phyloP scores from a whole-genome alignment of 1,140 invertebrate genomes.

The Cyphomyrmex costatus region DNA sequence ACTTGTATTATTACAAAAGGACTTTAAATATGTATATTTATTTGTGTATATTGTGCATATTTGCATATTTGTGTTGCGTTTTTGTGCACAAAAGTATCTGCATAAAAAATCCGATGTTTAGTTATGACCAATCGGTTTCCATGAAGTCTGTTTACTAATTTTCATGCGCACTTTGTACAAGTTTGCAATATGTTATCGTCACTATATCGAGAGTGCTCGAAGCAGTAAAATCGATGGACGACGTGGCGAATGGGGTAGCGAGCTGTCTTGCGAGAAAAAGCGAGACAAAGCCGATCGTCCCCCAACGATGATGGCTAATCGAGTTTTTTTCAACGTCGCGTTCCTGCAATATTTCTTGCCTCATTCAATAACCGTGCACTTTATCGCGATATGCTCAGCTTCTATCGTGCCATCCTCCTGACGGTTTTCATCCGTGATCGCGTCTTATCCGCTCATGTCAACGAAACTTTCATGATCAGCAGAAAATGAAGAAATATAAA shows the following conservation, averaged over 20 bases:
- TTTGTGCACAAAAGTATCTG: too few species aligned
- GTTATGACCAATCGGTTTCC: not conserved
- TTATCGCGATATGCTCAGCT: slow-evolving; percentile 8
- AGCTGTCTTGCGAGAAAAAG: slow-evolving; percentile 44
- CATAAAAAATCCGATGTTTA: too few species aligned
- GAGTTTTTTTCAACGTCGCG: slow-evolving; percentile 62
- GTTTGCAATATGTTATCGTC: slow-evolving; percentile 39
- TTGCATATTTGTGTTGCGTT: too few species aligned
- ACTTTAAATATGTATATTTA: too few species aligned
- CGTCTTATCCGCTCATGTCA: slow-evolving; percentile 12
- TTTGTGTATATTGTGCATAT: too few species aligned
- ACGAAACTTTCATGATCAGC: slow-evolving; percentile 58
- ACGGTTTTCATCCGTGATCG: slow-evolving; percentile 7
- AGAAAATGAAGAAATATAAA: slow-evolving; percentile 4
- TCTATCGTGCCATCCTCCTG: not conserved
- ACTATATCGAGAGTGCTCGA: slow-evolving; percentile 28
- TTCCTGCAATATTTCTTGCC: slow-evolving; percentile 31
- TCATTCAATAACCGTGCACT: slow-evolving; percentile 48
- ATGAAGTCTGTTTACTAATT: slow-evolving; percentile 53
- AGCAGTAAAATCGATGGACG: slow-evolving; percentile 46
- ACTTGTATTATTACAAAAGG: too few species aligned
- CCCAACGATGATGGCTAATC: slow-evolving; percentile 17
- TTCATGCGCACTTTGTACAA: slow-evolving; percentile 16
- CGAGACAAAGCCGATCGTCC: slow-evolving; percentile 43
- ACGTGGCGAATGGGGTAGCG: not conserved